Base-by-base conservation (phyloP, 1,140 invertebrate genomes). In the Agrilus planipennis region DNA sequence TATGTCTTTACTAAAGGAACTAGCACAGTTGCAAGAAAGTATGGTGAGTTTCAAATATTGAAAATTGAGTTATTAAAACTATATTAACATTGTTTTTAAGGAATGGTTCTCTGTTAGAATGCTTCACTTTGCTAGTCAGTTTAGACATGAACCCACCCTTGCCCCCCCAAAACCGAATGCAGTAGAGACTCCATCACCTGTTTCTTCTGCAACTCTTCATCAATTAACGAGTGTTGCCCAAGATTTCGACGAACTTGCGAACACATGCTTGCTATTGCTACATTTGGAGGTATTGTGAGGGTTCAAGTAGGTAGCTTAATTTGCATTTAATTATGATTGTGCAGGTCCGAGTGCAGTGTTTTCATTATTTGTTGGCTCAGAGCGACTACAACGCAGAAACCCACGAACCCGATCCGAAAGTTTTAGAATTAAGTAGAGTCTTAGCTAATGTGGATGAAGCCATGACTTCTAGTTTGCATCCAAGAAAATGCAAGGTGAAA, bases 11-110 rank as follows among this genome's bases (percentile, higher is more conserved):
- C 68, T 94, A 10, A 79, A 79, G 44, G 82, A 84, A 42, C 60
- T 95, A 1, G 90, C 87, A 1, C 80, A 89, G 43, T 67, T 96
- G 18, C 89, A 92, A 58, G 90, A 96, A 62, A 91, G 86, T 57
- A 79, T 94, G 75, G 85, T 84, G 57, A 68, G 73, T 65, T 59
- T 62, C 39, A 50, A n/a, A 52, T 11, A 23, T 58, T 27, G 9
- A 11, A 39, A 29, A 23, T n/a, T 38, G 20, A 4, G 21, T 27
- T 27, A n/a, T 27, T 27, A 27, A 9, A n/a, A 27, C 7, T 7
- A 7, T 27, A 23, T 27, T 7, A 9, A 11, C 15, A 32, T 32
- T 32, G 10, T 32, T 11, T 16, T 32, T 10, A 16, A 22, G 27
- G 81, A 83, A 63, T 84, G 80, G 80, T 79, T 84, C 63, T 71